Base-by-base conservation (phyloP, 2,888 invertebrate genomes). In the Plutella xylostella region DNA sequence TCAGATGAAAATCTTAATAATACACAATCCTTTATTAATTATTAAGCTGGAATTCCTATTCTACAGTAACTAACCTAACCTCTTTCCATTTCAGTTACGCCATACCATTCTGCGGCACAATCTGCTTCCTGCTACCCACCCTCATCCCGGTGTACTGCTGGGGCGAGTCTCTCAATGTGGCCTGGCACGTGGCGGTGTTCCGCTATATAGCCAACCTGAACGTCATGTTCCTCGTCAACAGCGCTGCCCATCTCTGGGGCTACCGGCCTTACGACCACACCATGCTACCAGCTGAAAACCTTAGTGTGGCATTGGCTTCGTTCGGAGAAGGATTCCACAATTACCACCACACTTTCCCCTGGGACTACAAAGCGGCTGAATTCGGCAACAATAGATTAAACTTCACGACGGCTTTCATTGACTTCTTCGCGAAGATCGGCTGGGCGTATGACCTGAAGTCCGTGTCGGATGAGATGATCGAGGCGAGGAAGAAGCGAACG, bases 291-390 rank as follows among this genome's bases (percentile, higher is more conserved):
- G 49, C 50, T 0, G 60, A 72, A 47, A 70, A 61, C 28, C 3
- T 52, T 0, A 7, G 47, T 0, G 59, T 64, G 1, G 54, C 60
- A 1, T 2, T 67, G 0, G 28, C 51, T 1, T 51, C 63, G 0
- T 48, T 58, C 2, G 71, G 72, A 1, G 89, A 89, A 64, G 91
- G 91, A 6, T 92, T 88, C 87, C 91, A 91, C 72, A 91, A 92
- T 61, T 91, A 90, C 64, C 91, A 91, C 58, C 91, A 91, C 67
- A 65, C 72, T 1, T 91, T 91, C 72, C 91, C 91, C 14, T 89
- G 88, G 85, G 91, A 91, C 60, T 91, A 91, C 75, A 87, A 89
- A 58, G 87, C 90, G 19, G 86, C 47, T n/a, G 47, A 47, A 44
- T 19, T 47, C 9, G 47, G 47, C 3, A 40, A 47, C 86, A 86